A percentile compares a stretch with the other conserved stretches of the same genome.
phyloP scores from a whole-genome alignment of 2,113 vertebrate genomes.

The Clinocottus analis region DNA sequence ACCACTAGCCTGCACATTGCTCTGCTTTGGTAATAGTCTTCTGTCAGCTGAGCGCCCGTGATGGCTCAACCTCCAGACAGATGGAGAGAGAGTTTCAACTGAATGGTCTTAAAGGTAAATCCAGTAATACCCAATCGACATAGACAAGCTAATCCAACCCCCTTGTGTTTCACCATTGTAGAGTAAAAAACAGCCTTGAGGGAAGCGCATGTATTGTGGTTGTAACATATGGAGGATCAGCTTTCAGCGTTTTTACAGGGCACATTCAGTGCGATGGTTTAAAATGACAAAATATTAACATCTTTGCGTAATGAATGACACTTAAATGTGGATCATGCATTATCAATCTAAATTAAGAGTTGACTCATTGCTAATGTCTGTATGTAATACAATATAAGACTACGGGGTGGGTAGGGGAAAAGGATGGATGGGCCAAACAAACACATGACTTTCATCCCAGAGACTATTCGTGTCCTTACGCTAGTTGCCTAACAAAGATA shows the following conservation, averaged over 20 bases:
- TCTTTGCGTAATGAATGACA: neutral
- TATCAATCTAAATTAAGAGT: neutral
- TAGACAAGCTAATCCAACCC: conserved; percentile 48
- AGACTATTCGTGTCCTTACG: neutral
- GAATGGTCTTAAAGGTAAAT: conserved; percentile 68
- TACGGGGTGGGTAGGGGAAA: too few species aligned
- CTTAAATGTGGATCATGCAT: neutral
- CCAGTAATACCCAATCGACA: conserved; percentile 62
- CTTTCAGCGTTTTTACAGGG: neutral
- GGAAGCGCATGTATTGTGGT: neutral
- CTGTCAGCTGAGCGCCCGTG: conserved; percentile 20
- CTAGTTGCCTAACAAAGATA: neutral
- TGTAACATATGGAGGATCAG: neutral
- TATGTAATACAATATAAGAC: neutral
- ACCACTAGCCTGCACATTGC: conserved; percentile 5
- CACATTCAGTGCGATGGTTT: neutral
- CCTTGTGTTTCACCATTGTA: conserved; percentile 33
- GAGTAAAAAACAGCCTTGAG: neutral
- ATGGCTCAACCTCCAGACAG: conserved; percentile 60
- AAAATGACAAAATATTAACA: neutral
- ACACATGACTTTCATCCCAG: too few species aligned
- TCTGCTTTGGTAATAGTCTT: conserved; percentile 34
- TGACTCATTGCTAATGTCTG: neutral
- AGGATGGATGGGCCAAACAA: too few species aligned
- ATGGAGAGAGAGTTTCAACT: conserved; percentile 66